Evolutionary conservation across 1,140 invertebrate genomes (phyloP).

Genomic region (Sesamia nonagrioides): DNA sequence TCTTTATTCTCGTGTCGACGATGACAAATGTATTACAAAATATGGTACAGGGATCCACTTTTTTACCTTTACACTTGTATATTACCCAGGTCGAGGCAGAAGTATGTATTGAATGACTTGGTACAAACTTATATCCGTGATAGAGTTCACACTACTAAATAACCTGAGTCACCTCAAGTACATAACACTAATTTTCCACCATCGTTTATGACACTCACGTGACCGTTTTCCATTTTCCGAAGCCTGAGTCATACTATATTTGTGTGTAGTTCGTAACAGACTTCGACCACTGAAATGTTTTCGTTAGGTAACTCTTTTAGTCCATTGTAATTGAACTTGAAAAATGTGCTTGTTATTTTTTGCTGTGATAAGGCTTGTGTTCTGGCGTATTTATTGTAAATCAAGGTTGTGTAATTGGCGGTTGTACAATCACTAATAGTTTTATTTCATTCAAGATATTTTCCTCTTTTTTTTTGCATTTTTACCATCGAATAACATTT

Average conservation of each 20-base stretch:
- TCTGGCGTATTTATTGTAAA: not conserved
- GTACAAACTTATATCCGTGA: constrained; percentile 22
- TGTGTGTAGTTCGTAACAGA: not conserved
- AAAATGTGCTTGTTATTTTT: not conserved
- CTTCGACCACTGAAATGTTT: not conserved
- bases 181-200: constrained; percentile 21
- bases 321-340: not conserved
- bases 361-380: constrained; percentile 5
- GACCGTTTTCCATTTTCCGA: constrained; percentile 23
- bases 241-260: constrained; percentile 2
- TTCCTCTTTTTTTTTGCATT: no score
- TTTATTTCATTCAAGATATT: no score
- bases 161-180: constrained; percentile 16
- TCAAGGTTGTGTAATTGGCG: not conserved
- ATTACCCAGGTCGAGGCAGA: not conserved
- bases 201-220: constrained; percentile 25
- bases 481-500: no score
- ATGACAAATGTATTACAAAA: no score
- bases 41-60: no score
- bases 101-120: not conserved
- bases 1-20: not conserved
- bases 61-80: no score
- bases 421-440: no score
- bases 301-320: not conserved
- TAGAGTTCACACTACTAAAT: constrained; percentile 18